phyloP scores from a whole-genome alignment of 2,113 vertebrate genomes.

The Periophthalmodon schlosseri region DNA sequence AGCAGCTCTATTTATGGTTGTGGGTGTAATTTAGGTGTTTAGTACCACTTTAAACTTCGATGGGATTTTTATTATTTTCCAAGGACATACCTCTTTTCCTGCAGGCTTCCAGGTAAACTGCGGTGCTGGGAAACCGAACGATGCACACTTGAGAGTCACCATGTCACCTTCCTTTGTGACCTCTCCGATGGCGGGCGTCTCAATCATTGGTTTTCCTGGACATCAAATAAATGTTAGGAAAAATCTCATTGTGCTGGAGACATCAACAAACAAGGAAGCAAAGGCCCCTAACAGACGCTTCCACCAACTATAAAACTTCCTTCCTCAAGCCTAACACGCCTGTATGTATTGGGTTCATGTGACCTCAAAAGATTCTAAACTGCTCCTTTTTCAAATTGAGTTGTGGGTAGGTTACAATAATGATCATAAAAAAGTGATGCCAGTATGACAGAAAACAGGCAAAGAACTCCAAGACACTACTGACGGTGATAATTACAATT shows the following conservation, averaged over 20 bases:
- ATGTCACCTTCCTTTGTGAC: slow-evolving; percentile 63
- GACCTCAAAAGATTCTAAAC: neutral
- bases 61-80: neutral
- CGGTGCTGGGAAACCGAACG: slow-evolving; percentile 49
- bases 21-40: no score
- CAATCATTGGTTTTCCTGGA: slow-evolving; percentile 66
- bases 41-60: no score
- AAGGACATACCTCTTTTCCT: slow-evolving; percentile 56
- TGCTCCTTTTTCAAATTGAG: neutral
- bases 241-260: neutral
- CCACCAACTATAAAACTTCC: slow-evolving; percentile 9
- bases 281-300: slow-evolving; percentile 6
- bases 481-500: no score
- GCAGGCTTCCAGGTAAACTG: slow-evolving; percentile 69
- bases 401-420: no score
- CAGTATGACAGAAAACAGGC: no score
- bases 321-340: slow-evolving; percentile 26
- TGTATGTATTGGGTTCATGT: neutral
- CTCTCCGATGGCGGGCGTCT: slow-evolving; percentile 16
- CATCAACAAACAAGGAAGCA: slow-evolving; percentile 18
- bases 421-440: no score
- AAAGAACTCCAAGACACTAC: no score
- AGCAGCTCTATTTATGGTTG: no score
- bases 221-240: neutral
- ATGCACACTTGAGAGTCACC: slow-evolving; percentile 62